Percentiles rank a stretch among this genome's conserved stretches.
These are phyloP conservation scores for Hydractinia symbiolongicarpus DNA, from an alignment of 30 jellyfish, hydroid and myxozoan species.

Conservation along the genomic window DNA sequence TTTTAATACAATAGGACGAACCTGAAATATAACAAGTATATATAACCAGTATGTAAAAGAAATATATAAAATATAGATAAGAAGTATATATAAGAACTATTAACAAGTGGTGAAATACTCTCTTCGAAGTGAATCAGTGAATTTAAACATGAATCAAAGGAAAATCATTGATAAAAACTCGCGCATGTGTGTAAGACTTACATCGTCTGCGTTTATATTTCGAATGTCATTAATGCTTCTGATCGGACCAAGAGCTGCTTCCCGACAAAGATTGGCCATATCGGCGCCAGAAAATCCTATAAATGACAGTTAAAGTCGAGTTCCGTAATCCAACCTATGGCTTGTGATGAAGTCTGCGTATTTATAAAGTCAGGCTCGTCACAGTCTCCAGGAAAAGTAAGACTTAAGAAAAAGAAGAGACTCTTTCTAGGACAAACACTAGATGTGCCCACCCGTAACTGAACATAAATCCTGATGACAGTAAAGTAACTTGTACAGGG, in stretches of 20 bases:
- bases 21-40: constrained; percentile 37
- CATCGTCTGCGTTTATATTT: constrained; percentile 68
- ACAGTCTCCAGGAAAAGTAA: too few species aligned
- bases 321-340: too few species aligned
- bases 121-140: not conserved
- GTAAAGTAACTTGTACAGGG: too few species aligned
- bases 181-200: not conserved
- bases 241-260: constrained; percentile 97
- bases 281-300: constrained; percentile 98
- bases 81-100: not conserved
- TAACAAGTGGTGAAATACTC: not conserved
- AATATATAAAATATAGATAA: not conserved
- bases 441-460: too few species aligned
- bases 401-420: too few species aligned
- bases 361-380: too few species aligned
- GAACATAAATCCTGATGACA: too few species aligned
- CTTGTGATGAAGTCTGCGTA: too few species aligned
- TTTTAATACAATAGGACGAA: constrained; percentile 53
- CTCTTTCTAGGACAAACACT: too few species aligned
- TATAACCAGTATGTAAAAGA: not conserved
- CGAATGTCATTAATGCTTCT: constrained; percentile 72
- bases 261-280: constrained; percentile 87
- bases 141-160: not conserved
- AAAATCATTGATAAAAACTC: not conserved
- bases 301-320: too few species aligned